Evolutionary conservation across 2,797 vertebrate species (phyloP).

Genomic region (Sebastes itinus): DNA sequence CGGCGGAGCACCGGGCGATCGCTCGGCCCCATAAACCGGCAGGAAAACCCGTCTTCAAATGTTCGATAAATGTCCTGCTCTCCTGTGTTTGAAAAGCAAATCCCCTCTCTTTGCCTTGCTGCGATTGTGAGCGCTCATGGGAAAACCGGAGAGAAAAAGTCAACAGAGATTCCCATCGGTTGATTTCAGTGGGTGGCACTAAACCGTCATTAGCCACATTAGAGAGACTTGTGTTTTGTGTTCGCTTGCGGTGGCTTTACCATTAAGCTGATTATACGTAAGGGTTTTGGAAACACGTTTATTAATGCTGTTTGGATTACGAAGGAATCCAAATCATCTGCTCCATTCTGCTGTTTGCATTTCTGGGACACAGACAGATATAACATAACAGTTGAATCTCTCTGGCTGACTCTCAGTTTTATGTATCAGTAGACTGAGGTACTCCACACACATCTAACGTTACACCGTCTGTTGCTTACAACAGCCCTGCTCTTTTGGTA

Average conservation of each 20-base stretch:
- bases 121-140: neutral
- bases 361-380: conserved; percentile 17
- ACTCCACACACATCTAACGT: neutral
- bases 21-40: neutral
- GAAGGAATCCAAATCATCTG: conserved; percentile 56
- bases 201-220: conserved; percentile 53
- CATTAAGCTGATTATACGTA: conserved; percentile 61
- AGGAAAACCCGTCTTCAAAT: neutral
- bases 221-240: conserved; percentile 27
- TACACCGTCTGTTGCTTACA: neutral
- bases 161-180: conserved; percentile 32
- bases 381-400: neutral
- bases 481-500: neutral
- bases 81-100: neutral
- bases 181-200: conserved; percentile 44
- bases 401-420: neutral
- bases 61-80: neutral
- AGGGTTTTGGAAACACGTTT: conserved; percentile 55
- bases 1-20: neutral
- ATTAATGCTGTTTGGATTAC: conserved; percentile 66
- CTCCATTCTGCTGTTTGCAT: conserved; percentile 21
- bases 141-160: conserved; percentile 16
- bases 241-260: conserved; percentile 42
- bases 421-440: neutral
- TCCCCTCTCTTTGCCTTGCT: neutral